Percentiles rank a stretch among this genome's conserved stretches.
Evolutionary conservation across 2,113 vertebrate genomes (phyloP).

Genomic region (Phyllostomus discolor): DNA sequence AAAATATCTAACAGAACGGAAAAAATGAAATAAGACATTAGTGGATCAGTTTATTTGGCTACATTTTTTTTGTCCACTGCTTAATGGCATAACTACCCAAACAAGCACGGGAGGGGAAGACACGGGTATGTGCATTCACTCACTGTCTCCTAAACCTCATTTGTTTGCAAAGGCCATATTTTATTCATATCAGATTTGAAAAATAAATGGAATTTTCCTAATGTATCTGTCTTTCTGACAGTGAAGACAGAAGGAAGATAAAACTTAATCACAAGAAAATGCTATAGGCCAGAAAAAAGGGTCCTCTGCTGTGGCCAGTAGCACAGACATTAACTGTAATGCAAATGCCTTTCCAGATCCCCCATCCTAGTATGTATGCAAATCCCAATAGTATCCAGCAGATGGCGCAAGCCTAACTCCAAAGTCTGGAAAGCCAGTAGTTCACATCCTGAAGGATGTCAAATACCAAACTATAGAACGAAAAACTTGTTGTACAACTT

Average conservation of each 20-base stretch:
- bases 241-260: neutral
- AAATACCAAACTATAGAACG: neutral
- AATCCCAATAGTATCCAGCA: neutral
- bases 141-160: neutral
- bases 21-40: neutral
- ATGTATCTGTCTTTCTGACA: neutral
- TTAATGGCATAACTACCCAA: neutral
- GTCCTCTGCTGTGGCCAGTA: neutral
- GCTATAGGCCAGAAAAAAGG: too few species aligned
- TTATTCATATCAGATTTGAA: neutral
- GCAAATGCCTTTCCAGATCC: neutral
- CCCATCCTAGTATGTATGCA: neutral
- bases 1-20: neutral
- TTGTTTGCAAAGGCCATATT: neutral
- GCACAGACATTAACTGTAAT: too few species aligned
- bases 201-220: neutral
- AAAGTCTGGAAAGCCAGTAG: neutral
- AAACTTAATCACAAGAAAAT: neutral
- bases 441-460: neutral
- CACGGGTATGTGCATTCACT: neutral
- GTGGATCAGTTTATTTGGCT: neutral
- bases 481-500: neutral
- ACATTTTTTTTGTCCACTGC: neutral
- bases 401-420: constrained; percentile 16
- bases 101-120: neutral